Evolutionary conservation across 2,113 vertebrate genomes (phyloP).

Genomic region (Gnathonemus echidnorhynchus): DNA sequence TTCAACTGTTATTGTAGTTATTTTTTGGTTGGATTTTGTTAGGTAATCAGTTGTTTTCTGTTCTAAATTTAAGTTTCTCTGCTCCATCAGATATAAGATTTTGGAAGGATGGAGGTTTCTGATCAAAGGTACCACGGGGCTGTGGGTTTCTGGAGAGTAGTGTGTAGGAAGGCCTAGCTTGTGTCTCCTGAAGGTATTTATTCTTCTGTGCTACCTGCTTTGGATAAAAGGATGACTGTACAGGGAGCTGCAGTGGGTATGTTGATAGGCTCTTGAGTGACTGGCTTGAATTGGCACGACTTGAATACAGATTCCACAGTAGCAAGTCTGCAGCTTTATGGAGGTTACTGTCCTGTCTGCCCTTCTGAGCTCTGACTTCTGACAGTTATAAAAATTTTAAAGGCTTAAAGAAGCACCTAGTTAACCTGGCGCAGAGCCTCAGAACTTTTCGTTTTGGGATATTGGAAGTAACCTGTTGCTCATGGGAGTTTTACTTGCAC

Average conservation of each 20-base stretch:
- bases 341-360: background rate
- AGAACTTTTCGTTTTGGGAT: background rate
- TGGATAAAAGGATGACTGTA: background rate
- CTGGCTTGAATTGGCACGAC: background rate
- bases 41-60: background rate
- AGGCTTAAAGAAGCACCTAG: background rate
- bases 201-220: background rate
- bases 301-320: background rate
- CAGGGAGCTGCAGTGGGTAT: background rate
- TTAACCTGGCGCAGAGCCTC: too few relatives aligned
- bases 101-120: background rate
- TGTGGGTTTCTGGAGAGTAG: background rate
- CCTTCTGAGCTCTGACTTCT: background rate
- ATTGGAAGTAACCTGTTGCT: background rate
- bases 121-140: background rate
- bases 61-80: background rate
- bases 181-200: background rate
- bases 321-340: background rate
- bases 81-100: background rate
- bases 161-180: background rate
- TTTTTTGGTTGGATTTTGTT: background rate
- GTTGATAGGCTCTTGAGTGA: background rate
- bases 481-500: too few relatives aligned
- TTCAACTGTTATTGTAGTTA: background rate
- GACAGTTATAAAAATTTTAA: background rate